Conservation (phyloP, 64 coral and sea anemone species). For the Montipora sp. region DNA sequence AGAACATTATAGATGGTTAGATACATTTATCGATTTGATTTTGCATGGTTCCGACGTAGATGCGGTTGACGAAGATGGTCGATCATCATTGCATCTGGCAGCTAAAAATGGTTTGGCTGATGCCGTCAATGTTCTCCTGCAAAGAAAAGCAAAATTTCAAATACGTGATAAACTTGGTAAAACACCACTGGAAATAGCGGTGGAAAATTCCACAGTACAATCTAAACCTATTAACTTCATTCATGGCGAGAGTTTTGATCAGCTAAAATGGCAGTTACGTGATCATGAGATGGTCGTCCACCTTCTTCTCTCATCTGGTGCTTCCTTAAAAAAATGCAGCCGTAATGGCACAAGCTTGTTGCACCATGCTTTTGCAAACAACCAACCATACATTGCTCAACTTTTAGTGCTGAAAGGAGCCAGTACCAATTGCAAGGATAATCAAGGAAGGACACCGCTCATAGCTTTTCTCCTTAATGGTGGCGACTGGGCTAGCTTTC, state of each 20-base stretch:
- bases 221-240: neutral
- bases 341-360: neutral
- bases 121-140: conserved; percentile 12
- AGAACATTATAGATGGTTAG: neutral
- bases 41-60: neutral
- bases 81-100: conserved; percentile 11
- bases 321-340: neutral
- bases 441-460: neutral
- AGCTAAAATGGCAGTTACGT: neutral
- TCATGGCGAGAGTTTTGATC: neutral
- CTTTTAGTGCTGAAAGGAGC: neutral
- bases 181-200: conserved; percentile 10
- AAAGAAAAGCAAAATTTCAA: neutral
- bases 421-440: conserved; percentile 22
- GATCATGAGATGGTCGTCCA: neutral
- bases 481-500: neutral
- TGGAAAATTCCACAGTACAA: neutral
- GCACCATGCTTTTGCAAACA: conserved; percentile 27
- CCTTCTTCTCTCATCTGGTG: conserved; percentile 21
- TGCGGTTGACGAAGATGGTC: conserved; percentile 11
- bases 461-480: conserved; percentile 6
- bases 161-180: neutral
- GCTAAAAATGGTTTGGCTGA: conserved; percentile 34
- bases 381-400: conserved; percentile 12
- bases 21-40: neutral